Percentiles rank a stretch among this genome's conserved stretches.
Evolutionary conservation across 2,888 invertebrate genomes (phyloP).

Genomic region (Agrotis exclamationis): DNA sequence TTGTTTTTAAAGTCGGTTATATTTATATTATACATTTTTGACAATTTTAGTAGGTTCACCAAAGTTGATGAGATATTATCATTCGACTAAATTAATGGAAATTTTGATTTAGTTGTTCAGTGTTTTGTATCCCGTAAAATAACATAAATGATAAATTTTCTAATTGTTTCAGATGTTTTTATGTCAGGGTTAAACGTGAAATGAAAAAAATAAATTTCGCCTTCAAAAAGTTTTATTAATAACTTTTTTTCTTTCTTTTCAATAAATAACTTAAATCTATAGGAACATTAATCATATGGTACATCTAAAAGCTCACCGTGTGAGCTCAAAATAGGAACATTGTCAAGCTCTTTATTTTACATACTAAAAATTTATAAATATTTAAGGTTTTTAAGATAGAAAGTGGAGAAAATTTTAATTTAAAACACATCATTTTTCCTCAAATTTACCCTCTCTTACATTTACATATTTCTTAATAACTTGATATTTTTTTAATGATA

Average conservation of each 20-base stretch:
- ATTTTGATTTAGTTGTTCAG: no score
- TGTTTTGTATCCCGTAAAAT: no score
- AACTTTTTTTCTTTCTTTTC: slow-evolving; percentile 3
- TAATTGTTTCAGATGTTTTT: no score
- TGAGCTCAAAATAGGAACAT: slow-evolving; percentile 40
- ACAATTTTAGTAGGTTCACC: no score
- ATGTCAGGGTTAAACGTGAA: background rate
- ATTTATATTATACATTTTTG: no score
- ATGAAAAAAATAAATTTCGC: background rate
- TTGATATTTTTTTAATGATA: no score
- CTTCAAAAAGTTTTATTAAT: slow-evolving; percentile 26
- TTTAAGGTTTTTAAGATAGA: no score
- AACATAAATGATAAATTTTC: no score
- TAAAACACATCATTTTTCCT: no score
- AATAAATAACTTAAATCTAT: slow-evolving; percentile 48
- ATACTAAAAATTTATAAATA: background rate
- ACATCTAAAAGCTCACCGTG: background rate
- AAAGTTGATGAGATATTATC: no score
- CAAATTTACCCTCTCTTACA: background rate
- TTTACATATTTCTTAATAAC: background rate
- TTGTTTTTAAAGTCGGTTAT: no score
- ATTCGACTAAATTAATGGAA: no score
- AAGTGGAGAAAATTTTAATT: background rate
- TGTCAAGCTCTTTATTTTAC: background rate
- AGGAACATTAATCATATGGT: slow-evolving; percentile 41